These are phyloP conservation scores for Psittacula derbiana DNA, from an alignment of 2,797 vertebrate species.

Conservation along the genomic window DNA sequence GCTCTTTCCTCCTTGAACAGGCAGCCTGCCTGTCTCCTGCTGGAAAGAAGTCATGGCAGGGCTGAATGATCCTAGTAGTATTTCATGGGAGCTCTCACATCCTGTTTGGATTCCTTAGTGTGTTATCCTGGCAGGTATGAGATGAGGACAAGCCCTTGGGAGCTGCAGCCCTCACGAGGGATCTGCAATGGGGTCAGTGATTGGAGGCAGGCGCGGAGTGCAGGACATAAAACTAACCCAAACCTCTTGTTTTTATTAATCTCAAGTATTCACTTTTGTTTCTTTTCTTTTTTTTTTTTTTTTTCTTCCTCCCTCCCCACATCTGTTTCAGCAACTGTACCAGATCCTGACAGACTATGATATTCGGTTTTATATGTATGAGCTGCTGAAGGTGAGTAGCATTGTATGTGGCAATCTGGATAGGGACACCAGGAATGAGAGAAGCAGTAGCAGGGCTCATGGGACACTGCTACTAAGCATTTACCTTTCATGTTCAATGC, in stretches of 20 bases:
- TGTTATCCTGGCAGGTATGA: neutral
- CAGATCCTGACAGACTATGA: slow-evolving; percentile 98
- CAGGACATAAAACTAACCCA: neutral
- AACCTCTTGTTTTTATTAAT: neutral
- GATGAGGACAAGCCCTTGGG: neutral
- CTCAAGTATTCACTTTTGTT: slow-evolving; percentile 20
- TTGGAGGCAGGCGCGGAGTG: neutral
- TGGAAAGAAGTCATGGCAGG: neutral
- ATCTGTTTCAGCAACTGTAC: slow-evolving; percentile 91
- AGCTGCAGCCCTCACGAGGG: neutral
- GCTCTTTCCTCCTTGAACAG: neutral
- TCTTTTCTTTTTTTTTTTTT: neutral
- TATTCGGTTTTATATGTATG: slow-evolving; percentile 98
- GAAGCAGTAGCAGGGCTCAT: neutral
- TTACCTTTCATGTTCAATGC: neutral
- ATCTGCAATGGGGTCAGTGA: neutral
- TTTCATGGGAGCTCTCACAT: neutral
- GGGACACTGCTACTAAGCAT: neutral
- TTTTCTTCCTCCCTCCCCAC: neutral
- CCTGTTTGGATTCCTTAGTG: neutral
- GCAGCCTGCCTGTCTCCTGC: neutral
- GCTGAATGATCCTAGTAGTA: neutral
- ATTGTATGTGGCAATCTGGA: neutral
- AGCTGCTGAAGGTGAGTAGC: slow-evolving; percentile 93
- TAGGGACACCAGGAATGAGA: neutral